These are phyloP conservation scores for Lissonota sp. DNA, from an alignment of 2,888 invertebrate genomes.

Conservation along the genomic window DNA sequence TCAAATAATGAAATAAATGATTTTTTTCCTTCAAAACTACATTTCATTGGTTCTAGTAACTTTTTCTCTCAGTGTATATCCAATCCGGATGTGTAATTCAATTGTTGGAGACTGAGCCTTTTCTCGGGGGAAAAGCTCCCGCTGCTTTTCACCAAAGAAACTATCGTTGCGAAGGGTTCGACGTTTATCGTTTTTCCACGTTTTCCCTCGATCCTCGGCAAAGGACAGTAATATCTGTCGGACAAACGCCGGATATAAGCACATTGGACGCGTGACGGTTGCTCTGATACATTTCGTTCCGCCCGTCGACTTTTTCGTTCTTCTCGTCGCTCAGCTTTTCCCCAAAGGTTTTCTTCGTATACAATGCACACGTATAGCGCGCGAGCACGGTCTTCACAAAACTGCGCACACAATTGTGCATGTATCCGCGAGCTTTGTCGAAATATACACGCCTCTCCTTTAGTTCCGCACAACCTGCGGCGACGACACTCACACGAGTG, in stretches of 20 bases:
- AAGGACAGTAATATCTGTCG: conserved; percentile 26
- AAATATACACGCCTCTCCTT: conserved; percentile 21
- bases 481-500: not conserved
- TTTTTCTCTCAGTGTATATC: too few relatives aligned
- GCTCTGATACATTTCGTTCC: conserved; percentile 72
- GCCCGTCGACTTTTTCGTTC: conserved; percentile 59
- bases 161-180: not conserved
- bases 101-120: not conserved
- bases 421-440: not conserved
- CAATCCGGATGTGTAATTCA: too few relatives aligned
- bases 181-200: conserved; percentile 9
- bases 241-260: conserved; percentile 66
- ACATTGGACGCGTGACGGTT: conserved; percentile 64
- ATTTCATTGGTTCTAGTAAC: too few relatives aligned
- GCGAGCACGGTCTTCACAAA: not conserved
- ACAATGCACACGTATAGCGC: conserved; percentile 4
- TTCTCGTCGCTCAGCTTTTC: conserved; percentile 51
- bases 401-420: too few relatives aligned
- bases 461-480: conserved; percentile 44
- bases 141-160: conserved; percentile 7
- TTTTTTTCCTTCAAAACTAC: too few relatives aligned
- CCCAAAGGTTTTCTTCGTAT: not conserved
- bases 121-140: not conserved
- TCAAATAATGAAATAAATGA: too few relatives aligned
- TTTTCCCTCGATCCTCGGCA: conserved; percentile 12